A percentile compares a stretch with the other conserved stretches of the same genome.
These are phyloP conservation scores for Oplegnathus fasciatus DNA, from an alignment of 2,113 vertebrate genomes.

Conservation along the genomic window DNA sequence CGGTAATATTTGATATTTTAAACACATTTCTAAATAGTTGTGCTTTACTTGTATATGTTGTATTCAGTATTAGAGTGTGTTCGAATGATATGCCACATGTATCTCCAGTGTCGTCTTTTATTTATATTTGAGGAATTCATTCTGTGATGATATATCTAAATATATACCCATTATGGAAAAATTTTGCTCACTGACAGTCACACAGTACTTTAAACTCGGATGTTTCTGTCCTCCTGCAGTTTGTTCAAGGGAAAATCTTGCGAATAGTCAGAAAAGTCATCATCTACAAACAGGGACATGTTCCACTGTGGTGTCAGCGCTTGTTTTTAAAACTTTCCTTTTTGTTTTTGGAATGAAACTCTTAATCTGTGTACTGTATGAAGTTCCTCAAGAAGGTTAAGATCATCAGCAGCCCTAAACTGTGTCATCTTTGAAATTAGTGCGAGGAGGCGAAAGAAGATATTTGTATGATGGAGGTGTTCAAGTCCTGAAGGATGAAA, in stretches of 20 bases:
- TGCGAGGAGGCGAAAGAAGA: background rate
- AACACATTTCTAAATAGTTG: slow-evolving; percentile 38
- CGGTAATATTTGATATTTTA: slow-evolving; percentile 22
- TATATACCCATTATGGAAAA: slow-evolving; percentile 16
- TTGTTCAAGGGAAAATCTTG: background rate
- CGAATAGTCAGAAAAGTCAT: background rate
- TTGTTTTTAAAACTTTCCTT: slow-evolving; percentile 22
- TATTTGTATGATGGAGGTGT: background rate
- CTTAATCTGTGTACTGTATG: slow-evolving; percentile 19
- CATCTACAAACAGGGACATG: background rate
- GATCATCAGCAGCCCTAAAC: slow-evolving; percentile 19
- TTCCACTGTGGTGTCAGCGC: slow-evolving; percentile 8
- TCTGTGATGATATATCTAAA: slow-evolving; percentile 36
- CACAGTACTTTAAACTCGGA: slow-evolving; percentile 6
- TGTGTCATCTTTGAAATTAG: background rate
- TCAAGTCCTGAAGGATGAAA: background rate
- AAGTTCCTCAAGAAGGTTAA: slow-evolving; percentile 43
- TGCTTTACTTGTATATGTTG: slow-evolving; percentile 75
- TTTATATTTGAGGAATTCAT: slow-evolving; percentile 53
- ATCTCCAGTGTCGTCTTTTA: slow-evolving; percentile 56
- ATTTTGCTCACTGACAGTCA: slow-evolving; percentile 15
- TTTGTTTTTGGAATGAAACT: slow-evolving; percentile 26
- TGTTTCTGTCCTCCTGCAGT: background rate
- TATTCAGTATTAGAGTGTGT: slow-evolving; percentile 64
- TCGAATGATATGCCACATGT: slow-evolving; percentile 57